These are phyloP conservation scores for Pterois miles DNA, from an alignment of 2,797 vertebrate genomes.

Conservation along the genomic window DNA sequence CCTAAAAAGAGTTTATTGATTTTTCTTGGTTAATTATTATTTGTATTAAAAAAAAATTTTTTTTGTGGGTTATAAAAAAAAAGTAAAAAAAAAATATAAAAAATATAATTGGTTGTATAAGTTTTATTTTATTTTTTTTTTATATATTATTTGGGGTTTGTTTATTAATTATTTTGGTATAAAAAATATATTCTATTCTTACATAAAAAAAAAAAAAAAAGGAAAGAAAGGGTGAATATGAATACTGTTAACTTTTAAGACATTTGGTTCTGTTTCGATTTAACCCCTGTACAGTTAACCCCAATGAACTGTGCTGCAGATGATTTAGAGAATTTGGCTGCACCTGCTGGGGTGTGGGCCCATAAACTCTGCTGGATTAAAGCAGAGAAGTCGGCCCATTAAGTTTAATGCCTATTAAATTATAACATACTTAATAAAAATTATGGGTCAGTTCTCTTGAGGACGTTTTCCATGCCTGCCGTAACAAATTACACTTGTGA, in stretches of 20 bases:
- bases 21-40: no score
- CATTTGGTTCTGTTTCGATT: neutral
- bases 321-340: constrained; percentile 16
- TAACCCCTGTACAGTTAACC: neutral
- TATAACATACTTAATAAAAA: constrained; percentile 16
- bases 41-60: no score
- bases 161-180: no score
- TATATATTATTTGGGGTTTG: no score
- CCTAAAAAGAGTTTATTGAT: no score
- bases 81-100: no score
- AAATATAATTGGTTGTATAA: no score
- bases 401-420: constrained; percentile 32
- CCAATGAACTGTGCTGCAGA: neutral
- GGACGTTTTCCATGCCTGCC: neutral
- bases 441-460: neutral
- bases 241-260: neutral
- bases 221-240: no score
- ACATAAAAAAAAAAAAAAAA: no score
- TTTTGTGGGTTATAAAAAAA: no score
- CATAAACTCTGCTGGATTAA: constrained; percentile 20
- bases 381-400: neutral
- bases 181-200: no score
- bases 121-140: no score
- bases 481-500: neutral
- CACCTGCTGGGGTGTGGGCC: neutral